Evolutionary conservation across 2,113 vertebrate genomes (phyloP).

Genomic region (Danionella cerebrum): DNA sequence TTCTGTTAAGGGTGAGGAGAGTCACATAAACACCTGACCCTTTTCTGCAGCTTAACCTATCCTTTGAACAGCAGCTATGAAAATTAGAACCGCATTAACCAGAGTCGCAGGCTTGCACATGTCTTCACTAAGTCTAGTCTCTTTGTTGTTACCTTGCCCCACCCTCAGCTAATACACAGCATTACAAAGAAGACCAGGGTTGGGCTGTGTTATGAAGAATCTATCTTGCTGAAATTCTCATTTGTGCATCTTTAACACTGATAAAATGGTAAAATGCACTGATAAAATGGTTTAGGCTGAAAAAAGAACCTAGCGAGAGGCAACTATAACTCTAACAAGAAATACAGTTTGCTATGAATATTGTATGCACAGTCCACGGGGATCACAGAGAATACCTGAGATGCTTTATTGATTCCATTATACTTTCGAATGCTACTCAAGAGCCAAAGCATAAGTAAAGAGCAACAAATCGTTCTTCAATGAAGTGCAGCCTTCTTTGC

Average conservation of each 20-base stretch:
- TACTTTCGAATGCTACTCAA: background rate
- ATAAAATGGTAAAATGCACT: background rate
- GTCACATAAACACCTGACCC: constrained; percentile 16
- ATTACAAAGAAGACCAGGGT: constrained; percentile 15
- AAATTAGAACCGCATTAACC: constrained; percentile 42
- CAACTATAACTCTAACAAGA: background rate
- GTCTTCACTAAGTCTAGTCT: constrained; percentile 34
- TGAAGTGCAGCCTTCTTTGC: background rate
- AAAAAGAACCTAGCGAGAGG: background rate
- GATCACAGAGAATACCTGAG: constrained; percentile 10
- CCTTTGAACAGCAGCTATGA: constrained; percentile 33
- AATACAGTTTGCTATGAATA: background rate
- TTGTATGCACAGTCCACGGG: background rate
- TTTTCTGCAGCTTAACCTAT: constrained; percentile 12
- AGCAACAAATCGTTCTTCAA: background rate
- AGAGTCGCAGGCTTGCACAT: constrained; percentile 37
- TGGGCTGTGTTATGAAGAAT: background rate
- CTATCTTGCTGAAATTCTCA: background rate
- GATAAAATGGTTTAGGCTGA: background rate
- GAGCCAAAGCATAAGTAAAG: background rate
- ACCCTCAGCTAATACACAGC: constrained; percentile 28
- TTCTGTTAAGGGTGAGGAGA: constrained; percentile 12
- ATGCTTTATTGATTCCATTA: background rate
- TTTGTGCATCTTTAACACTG: too few species aligned
- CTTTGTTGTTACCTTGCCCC: constrained; percentile 32